Evolutionary conservation across 1,140 invertebrate genomes (phyloP), one percentile per base, ranked within the genome.

Genomic region (Phthorimaea operculella): DNA sequence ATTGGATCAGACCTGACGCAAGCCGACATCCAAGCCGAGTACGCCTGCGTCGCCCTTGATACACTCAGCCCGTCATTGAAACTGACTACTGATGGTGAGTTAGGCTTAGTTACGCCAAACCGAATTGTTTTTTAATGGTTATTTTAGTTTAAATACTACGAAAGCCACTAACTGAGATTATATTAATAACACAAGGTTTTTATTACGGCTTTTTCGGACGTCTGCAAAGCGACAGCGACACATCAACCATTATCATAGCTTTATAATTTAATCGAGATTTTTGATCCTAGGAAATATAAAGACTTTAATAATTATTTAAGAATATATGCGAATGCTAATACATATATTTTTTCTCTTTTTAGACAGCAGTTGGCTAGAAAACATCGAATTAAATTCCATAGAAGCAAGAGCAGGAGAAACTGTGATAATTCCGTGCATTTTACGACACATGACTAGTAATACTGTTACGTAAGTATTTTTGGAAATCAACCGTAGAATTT

Each of bases 331-430:
- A 28, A 28, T 6, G 6, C 2, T 28, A 28, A 28, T 28, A 39
- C 1, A 39, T 39, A 4, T 39, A 39, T 39, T 42, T 33, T 42
- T 57, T 47, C 11, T 36, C 21, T 14, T 36, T 21, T 12, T 60
- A 82, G 81, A 84, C 44, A 82, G 78, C 67, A 81, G 74, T 63
- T 82, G 81, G 79, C 55, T 81, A 56, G 81, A 82, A 57, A 78
- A 71, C 55, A 74, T 79, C 10, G 79, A 84, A 63, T 54, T 82
- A 33, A 81, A 68, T 65, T 77, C 78, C 8, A 65, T 84, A 28
- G 81, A 82, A 61, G 74, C 81, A 36, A 61, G 70, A 15, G 53
- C 62, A n/a, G 81, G 79, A 11, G 81, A 82, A 11, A 81, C 72
- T 21, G 72, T 78, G 15, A 60, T 84, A 33, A 53, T 84, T 5